phyloP scores from a whole-genome alignment of 2,888 invertebrate species.

The Metalampra italica region DNA sequence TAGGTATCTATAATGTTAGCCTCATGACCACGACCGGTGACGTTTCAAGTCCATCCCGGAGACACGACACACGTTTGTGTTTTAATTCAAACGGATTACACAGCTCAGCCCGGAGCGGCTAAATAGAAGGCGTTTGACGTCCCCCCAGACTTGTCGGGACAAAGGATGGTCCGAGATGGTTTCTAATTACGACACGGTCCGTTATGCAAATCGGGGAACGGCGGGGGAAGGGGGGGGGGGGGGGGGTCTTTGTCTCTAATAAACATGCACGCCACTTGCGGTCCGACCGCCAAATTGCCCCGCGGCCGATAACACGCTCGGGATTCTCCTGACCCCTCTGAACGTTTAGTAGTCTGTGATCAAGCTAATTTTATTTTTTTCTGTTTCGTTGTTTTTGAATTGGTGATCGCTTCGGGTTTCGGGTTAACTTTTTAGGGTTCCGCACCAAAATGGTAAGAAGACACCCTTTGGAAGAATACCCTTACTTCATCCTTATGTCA shows the following conservation, averaged over 20 bases:
- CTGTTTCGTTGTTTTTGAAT: no score
- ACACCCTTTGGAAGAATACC: no score
- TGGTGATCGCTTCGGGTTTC: no score
- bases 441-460: no score
- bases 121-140: slow-evolving; percentile 68
- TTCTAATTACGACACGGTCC: slow-evolving; percentile 76
- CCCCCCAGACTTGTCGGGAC: slow-evolving; percentile 60
- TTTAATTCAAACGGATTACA: not conserved
- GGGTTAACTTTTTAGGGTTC: no score
- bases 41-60: not conserved
- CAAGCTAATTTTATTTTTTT: not conserved
- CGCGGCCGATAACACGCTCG: slow-evolving; percentile 8
- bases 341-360: not conserved
- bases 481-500: no score
- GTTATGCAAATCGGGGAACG: slow-evolving; percentile 71
- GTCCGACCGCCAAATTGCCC: slow-evolving; percentile 67
- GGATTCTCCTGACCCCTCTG: not conserved
- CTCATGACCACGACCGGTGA: no score
- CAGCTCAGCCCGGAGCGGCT: slow-evolving; percentile 50
- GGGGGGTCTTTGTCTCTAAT: slow-evolving; percentile 70
- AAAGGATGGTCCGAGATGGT: slow-evolving; percentile 74
- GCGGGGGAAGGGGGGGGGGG: slow-evolving; percentile 34
- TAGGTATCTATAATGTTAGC: no score
- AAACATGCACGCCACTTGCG: slow-evolving; percentile 74
- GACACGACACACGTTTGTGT: not conserved